These are phyloP conservation scores for Pheucticus melanocephalus DNA, from an alignment of 2,113 vertebrate genomes.

Conservation along the genomic window DNA sequence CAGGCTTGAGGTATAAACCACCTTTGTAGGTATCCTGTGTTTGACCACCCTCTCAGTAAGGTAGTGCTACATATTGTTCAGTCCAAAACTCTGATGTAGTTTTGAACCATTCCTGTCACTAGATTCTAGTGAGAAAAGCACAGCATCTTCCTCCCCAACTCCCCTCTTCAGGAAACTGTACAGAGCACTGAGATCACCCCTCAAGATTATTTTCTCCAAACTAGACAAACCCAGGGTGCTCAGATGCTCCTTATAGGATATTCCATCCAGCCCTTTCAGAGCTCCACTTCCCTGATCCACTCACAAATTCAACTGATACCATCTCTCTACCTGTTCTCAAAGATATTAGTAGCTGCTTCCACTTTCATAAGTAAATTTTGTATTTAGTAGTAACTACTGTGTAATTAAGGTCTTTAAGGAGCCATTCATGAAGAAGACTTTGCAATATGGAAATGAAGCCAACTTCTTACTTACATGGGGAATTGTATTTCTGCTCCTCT, in stretches of 20 bases:
- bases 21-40: background rate
- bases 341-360: background rate
- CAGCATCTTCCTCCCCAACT: background rate
- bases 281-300: background rate
- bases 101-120: background rate
- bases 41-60: background rate
- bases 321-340: background rate
- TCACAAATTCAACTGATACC: background rate
- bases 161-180: background rate
- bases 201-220: background rate
- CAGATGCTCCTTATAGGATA: rapidly evolving
- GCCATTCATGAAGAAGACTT: background rate
- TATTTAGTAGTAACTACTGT: background rate
- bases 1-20: background rate
- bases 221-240: background rate
- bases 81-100: background rate
- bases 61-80: background rate
- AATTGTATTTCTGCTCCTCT: background rate
- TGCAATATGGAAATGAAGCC: background rate
- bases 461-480: background rate
- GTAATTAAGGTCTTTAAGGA: background rate
- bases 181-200: background rate
- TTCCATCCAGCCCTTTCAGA: background rate
- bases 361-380: background rate
- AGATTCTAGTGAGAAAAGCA: background rate